Evolutionary conservation across 2,797 vertebrate genomes (phyloP).

Genomic region (Leptodactylus fallax): DNA sequence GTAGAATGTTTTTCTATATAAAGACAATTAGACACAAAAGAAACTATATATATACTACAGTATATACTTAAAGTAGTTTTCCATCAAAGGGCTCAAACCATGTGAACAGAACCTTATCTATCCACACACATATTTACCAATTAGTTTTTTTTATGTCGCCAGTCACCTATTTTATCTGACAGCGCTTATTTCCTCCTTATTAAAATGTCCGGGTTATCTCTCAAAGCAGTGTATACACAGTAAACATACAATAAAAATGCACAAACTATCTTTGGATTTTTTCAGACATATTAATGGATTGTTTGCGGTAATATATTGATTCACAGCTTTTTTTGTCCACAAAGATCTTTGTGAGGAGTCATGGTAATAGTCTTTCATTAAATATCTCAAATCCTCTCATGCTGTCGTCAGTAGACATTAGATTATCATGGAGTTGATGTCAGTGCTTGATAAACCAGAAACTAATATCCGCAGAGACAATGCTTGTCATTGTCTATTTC

Average conservation of each 20-base stretch:
- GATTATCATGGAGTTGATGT: constrained; percentile 27
- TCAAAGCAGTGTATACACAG: background rate
- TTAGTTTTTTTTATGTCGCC: too few relatives aligned
- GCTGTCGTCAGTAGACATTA: constrained; percentile 25
- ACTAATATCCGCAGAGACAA: constrained; percentile 24
- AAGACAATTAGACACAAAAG: too few relatives aligned
- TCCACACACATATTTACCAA: too few relatives aligned
- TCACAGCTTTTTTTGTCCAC: background rate
- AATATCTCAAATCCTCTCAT: constrained; percentile 45
- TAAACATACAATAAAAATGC: background rate
- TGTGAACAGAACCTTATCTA: too few relatives aligned
- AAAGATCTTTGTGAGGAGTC: background rate
- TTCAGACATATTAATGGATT: background rate
- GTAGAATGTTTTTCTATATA: too few relatives aligned
- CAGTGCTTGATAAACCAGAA: constrained; percentile 28
- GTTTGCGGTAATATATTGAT: background rate
- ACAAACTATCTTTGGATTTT: background rate
- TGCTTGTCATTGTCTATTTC: background rate
- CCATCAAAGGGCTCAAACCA: too few relatives aligned
- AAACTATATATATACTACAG: too few relatives aligned
- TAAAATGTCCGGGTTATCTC: background rate
- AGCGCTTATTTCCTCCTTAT: constrained; percentile 28
- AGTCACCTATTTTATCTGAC: background rate
- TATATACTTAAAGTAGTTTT: too few relatives aligned
- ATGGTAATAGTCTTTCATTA: constrained; percentile 43